Conservation (phyloP, 2,888 invertebrate genomes). For the Biston stratarius region DNA sequence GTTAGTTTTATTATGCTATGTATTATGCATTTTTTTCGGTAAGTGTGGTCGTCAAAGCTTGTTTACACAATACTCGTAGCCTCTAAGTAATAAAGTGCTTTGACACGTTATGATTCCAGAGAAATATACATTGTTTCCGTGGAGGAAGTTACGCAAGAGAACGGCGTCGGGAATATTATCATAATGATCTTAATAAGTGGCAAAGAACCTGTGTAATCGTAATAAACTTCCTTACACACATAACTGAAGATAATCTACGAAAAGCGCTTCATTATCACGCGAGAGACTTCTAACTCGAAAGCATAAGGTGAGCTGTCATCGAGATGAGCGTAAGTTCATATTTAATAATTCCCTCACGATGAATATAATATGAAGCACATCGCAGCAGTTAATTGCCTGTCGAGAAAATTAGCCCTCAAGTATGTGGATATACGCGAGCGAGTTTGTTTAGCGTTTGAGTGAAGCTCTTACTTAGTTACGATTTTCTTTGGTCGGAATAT, state of each 20-base stretch:
- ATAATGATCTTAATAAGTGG: conserved; percentile 21
- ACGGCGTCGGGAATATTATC: conserved; percentile 14
- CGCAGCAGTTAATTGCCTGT: conserved; percentile 67
- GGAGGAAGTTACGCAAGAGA: conserved; percentile 9
- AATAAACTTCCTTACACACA: conserved; percentile 32
- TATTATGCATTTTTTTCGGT: conserved; percentile 5
- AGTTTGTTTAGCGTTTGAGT: conserved; percentile 15
- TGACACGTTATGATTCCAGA: conserved; percentile 17
- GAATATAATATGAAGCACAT: conserved; percentile 69
- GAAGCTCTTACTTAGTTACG: conserved; percentile 4
- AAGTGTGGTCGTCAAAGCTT: conserved; percentile 14
- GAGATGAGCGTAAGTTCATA: conserved; percentile 63
- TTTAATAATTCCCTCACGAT: conserved; percentile 70
- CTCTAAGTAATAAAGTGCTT: conserved; percentile 18
- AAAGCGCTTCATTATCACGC: conserved; percentile 46
- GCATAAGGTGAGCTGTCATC: conserved; percentile 58
- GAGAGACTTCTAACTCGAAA: conserved; percentile 50
- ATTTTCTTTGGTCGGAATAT: conserved; percentile 4
- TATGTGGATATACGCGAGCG: conserved; percentile 6
- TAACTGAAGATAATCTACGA: conserved; percentile 25
- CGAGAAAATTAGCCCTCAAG: conserved; percentile 61
- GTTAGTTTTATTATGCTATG: background rate
- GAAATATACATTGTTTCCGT: conserved; percentile 20
- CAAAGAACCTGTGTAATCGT: conserved; percentile 5
- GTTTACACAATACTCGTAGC: conserved; percentile 19